Evolutionary conservation across 2,797 vertebrate species (phyloP), one percentile per base, ranked within the genome.

Genomic region (Spea hammondii): DNA sequence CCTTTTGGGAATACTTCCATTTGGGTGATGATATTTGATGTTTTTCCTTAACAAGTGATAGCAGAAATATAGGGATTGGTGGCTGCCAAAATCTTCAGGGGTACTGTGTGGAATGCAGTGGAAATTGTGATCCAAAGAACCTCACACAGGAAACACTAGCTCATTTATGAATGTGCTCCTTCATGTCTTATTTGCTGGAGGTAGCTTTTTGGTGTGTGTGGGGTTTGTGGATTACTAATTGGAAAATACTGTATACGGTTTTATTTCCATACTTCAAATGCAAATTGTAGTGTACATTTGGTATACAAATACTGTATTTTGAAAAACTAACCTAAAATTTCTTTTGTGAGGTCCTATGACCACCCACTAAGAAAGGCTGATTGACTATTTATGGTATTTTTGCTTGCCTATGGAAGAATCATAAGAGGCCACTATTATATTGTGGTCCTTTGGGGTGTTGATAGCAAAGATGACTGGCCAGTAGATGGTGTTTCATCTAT

Each of bases 231-330:
- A 80, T 81, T 81, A 76, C 79, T 81, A 77, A 81, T 81, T 81
- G 79, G 74, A 77, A 81, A 81, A 81, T 76, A 72, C 74, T 72
- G 69, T 77, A 76, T 72, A 77, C 54, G 46, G 74, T 81, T 77
- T 76, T 72, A 81, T 81, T 76, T 81, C 79, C 66, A 72, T 72
- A 70, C 76, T 81, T 81, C 79, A 81, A 71, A 81, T 81, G 79
- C 64, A 67, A 81, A 81, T 77, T 77, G 74, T 66, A 77, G 74
- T 67, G 70, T 72, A 77, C 72, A 77, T 77, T 81, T 81, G 67
- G 74, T 72, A 69, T 71, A 62, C 70, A 81, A 81, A 80, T 72
- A 60, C 73, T 49, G 14, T 72, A 81, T 81, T 81, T 60, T 72
- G 66, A 77, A 54, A 67, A 72, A 81, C 51, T 80, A 57, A 65